Percentiles rank a stretch among this genome's conserved stretches.
Conservation (phyloP, 2,888 invertebrate genomes). For the Ophion ventricosus region DNA sequence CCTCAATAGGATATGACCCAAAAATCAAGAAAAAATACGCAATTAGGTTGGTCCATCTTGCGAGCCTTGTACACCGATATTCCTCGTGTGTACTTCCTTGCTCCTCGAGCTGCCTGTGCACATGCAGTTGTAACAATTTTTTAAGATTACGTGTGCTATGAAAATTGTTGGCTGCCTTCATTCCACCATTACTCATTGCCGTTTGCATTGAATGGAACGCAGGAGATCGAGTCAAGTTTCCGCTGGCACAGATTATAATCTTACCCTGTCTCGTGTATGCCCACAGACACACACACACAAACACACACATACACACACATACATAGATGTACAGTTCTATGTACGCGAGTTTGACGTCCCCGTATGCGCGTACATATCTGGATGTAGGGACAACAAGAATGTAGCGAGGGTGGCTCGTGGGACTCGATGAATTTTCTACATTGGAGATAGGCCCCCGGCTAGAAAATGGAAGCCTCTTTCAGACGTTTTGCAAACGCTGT, state of each 20-base stretch:
- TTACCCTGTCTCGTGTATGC: slow-evolving; percentile 36
- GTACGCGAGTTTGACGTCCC: slow-evolving; percentile 34
- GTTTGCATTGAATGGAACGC: slow-evolving; percentile 65
- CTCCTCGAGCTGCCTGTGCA: not conserved
- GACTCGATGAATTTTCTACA: slow-evolving; percentile 67
- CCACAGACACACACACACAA: not conserved
- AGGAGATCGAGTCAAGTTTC: slow-evolving; percentile 67
- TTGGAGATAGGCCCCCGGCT: slow-evolving; percentile 62
- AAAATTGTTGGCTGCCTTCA: slow-evolving; percentile 58
- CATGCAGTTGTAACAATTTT: slow-evolving; percentile 9
- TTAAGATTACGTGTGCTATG: slow-evolving; percentile 29
- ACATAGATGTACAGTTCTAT: not conserved
- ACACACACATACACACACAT: not conserved
- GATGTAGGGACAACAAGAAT: slow-evolving; percentile 62
- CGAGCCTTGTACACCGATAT: too few species aligned
- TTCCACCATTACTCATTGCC: slow-evolving; percentile 63
- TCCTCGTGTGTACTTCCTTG: too few species aligned
- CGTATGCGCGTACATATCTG: slow-evolving; percentile 42
- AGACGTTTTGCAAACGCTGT: slow-evolving; percentile 49
- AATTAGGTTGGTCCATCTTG: too few species aligned
- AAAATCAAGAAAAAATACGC: too few species aligned
- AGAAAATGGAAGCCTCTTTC: slow-evolving; percentile 64
- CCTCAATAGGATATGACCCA: too few species aligned
- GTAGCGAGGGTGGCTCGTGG: slow-evolving; percentile 66
- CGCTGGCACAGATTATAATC: slow-evolving; percentile 66